These are phyloP conservation scores for Pissodes strobi DNA, from an alignment of 1,140 invertebrate genomes.

Conservation along the genomic window DNA sequence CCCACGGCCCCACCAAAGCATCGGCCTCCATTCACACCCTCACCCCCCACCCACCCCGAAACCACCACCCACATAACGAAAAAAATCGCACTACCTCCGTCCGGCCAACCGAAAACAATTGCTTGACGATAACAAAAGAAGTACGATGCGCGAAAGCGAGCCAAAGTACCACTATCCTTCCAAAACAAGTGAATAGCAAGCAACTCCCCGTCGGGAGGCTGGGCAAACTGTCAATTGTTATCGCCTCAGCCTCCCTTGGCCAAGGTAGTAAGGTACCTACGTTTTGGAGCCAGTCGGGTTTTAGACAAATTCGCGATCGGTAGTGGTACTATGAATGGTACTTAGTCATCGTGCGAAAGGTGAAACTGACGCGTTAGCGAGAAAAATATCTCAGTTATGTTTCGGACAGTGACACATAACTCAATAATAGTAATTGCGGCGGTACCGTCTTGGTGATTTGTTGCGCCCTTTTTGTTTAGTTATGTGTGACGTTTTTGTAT, in stretches of 20 bases:
- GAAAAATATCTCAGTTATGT: constrained; percentile 12
- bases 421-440: not conserved
- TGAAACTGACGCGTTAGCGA: not conserved
- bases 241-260: constrained; percentile 27
- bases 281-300: constrained; percentile 21
- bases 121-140: constrained; percentile 27
- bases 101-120: constrained; percentile 29
- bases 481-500: constrained; percentile 7
- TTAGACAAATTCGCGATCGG: constrained; percentile 30
- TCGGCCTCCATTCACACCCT: constrained; percentile 2
- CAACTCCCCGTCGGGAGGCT: constrained; percentile 22
- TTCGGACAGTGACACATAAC: constrained; percentile 4
- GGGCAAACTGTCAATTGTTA: constrained; percentile 21
- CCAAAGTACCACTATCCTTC: constrained; percentile 8
- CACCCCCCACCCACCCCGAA: constrained; percentile 15
- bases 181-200: constrained; percentile 26
- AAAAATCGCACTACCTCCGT: not conserved
- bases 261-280: constrained; percentile 9
- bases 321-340: constrained; percentile 17
- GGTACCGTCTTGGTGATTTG: not conserved
- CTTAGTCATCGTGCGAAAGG: constrained; percentile 12
- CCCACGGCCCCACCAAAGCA: not conserved
- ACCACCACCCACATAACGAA: constrained; percentile 16
- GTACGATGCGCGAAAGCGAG: constrained; percentile 24
- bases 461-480: not conserved